phyloP scores from a whole-genome alignment of 2,113 vertebrate genomes.

The Elephantulus edwardii region DNA sequence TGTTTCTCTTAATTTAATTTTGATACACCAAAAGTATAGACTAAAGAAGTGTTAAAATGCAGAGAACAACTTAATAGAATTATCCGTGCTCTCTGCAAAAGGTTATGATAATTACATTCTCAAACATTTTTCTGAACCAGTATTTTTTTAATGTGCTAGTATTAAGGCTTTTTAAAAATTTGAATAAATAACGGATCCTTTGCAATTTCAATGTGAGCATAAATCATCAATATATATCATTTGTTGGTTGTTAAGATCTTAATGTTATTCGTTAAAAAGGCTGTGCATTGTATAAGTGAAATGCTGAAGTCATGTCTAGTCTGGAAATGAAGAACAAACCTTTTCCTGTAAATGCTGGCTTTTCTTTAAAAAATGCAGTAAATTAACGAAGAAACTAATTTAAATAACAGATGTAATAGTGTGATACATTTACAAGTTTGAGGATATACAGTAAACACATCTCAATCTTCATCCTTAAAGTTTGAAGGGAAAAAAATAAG shows the following conservation, averaged over 20 bases:
- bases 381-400: neutral
- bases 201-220: neutral
- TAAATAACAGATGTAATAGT: neutral
- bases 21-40: neutral
- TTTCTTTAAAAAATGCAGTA: constrained; percentile 7
- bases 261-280: neutral
- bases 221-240: neutral
- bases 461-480: neutral
- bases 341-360: neutral
- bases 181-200: neutral
- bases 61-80: constrained; percentile 26
- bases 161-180: neutral
- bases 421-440: neutral
- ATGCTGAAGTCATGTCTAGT: neutral
- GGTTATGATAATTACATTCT: constrained; percentile 1
- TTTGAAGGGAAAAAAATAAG: neutral
- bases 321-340: neutral
- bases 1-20: constrained; percentile 70
- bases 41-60: neutral
- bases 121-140: neutral
- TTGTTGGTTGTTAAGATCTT: neutral
- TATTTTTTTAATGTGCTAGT: constrained; percentile 18
- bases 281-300: neutral
- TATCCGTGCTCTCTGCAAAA: constrained; percentile 34
- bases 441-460: neutral